phyloP scores from a whole-genome alignment of 2,113 vertebrate genomes.

The Muntiacus muntjak region DNA sequence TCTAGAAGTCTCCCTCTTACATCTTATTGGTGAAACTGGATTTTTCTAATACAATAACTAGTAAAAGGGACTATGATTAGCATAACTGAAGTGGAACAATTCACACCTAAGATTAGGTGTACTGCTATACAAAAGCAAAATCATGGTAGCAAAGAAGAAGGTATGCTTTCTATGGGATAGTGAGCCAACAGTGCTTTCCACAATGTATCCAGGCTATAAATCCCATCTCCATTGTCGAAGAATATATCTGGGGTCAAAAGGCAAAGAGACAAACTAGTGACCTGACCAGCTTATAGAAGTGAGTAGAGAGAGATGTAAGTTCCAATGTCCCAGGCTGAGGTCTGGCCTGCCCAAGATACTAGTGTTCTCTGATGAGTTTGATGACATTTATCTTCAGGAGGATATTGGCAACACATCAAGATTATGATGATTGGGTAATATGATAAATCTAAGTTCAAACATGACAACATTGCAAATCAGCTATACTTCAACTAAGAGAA shows the following conservation, averaged over 20 bases:
- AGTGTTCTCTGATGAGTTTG: background rate
- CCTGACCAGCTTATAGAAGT: background rate
- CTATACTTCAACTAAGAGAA: background rate
- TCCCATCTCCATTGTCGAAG: background rate
- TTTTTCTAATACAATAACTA: background rate
- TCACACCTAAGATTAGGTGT: background rate
- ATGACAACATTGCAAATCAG: background rate
- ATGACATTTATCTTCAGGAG: background rate
- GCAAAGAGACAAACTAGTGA: background rate
- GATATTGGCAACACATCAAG: background rate
- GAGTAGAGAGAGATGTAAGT: background rate
- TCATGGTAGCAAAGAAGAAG: background rate
- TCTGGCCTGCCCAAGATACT: too few species aligned
- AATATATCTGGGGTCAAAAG: background rate
- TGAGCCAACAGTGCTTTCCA: background rate
- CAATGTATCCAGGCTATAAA: background rate
- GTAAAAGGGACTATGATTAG: background rate
- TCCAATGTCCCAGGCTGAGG: rapidly evolving
- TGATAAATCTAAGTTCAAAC: background rate
- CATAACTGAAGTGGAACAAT: background rate
- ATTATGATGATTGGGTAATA: background rate
- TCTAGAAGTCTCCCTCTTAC: background rate
- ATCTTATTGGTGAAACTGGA: background rate
- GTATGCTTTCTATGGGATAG: background rate
- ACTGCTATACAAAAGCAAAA: background rate